phyloP scores from a whole-genome alignment of 1,140 invertebrate species.

The Nixonia krombeini region DNA sequence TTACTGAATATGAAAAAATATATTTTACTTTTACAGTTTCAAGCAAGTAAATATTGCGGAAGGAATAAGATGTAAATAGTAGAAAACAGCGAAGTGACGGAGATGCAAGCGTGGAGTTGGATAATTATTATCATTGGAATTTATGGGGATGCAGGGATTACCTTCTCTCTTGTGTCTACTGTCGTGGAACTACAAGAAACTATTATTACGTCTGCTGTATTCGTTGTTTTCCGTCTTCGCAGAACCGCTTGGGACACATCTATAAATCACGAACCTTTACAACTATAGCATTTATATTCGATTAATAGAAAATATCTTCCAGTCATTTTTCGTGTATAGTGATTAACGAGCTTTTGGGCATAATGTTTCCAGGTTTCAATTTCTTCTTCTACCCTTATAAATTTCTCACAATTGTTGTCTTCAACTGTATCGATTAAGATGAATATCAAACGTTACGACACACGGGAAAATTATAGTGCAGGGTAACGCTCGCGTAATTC shows the following conservation, averaged over 20 bases:
- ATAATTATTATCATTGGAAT: slow-evolving; percentile 56
- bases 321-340: neutral
- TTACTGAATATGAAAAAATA: too few species aligned
- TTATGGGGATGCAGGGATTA: slow-evolving; percentile 51
- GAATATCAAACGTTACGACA: too few species aligned
- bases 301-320: neutral
- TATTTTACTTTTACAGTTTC: too few species aligned
- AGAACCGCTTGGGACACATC: slow-evolving; percentile 17
- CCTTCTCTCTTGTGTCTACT: slow-evolving; percentile 36
- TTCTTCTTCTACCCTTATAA: neutral
- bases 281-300: neutral
- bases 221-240: slow-evolving; percentile 41
- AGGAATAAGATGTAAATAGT: neutral
- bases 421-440: too few species aligned
- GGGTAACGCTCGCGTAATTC: too few species aligned
- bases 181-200: slow-evolving; percentile 53
- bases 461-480: too few species aligned
- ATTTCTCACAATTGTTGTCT: too few species aligned
- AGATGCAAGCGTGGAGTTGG: slow-evolving; percentile 10
- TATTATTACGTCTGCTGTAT: slow-evolving; percentile 55
- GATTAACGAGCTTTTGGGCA: neutral
- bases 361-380: neutral
- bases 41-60: too few species aligned
- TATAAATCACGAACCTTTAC: slow-evolving; percentile 41
- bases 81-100: slow-evolving; percentile 20